Base-by-base conservation (phyloP, 2,797 vertebrate genomes). In the Hippocampus kuda region DNA sequence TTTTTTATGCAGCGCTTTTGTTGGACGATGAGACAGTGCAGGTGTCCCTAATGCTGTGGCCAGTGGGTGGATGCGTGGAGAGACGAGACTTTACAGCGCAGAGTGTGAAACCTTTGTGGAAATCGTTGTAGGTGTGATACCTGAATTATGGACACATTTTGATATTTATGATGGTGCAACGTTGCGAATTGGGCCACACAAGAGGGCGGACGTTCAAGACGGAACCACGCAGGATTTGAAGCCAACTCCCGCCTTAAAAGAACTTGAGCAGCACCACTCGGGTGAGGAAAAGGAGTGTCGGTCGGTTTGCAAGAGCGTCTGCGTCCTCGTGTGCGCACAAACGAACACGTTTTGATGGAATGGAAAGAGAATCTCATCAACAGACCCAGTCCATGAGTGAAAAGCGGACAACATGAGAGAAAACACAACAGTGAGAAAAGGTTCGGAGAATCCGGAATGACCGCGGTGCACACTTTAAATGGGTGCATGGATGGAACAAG, bases 391-490 rank as follows among this genome's bases (percentile, higher is more conserved):
- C 54, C 6, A 34, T 60, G 22, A 1, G 16, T 38, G 59, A 22
- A 65, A 48, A 9, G 2, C 42, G 11, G 44, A 65, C 41, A 24
- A 15, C 24, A 26, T 16, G 41, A 24, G 62, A 15, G 12, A 38
- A 27, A 59, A 15, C 56, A 65, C 27, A 22, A 63, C 16, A 66
- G 27, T 38, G 5, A 9, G n/a, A 53, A 4, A 53, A 27, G 53
- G 53, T 56, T 24, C 53, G n/a, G 53, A 4, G 70, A 53, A 30
- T 26, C 26, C 69, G 76, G 73, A 68, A 63, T 67, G 60, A 56
- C 68, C 63, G 75, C 66, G 26, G 11, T 13, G 22, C 22, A 46
- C n/a, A 63, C 61, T 41, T 65, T n/a, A 18, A 13, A 16, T 30
- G 12, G 24, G 24, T 49, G 18, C 7, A 6, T 56, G 53, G 53